A percentile compares a stretch with the other conserved stretches of the same genome.
Evolutionary conservation across 2,797 vertebrate species (phyloP).

Genomic region (Thunnus albacares): DNA sequence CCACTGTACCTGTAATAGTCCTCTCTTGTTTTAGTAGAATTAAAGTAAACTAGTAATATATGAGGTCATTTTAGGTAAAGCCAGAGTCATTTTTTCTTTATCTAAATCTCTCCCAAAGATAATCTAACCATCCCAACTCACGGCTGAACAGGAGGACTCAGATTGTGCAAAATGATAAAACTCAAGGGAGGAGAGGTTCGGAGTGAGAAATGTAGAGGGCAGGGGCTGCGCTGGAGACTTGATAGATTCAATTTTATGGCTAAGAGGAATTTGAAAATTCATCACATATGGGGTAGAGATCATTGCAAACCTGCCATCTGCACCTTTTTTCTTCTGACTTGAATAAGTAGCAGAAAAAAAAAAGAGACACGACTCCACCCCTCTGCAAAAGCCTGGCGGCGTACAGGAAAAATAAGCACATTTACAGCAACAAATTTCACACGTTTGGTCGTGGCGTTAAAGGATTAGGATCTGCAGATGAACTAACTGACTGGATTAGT

Average conservation of each 20-base stretch:
- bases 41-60: constrained; percentile 62
- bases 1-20: constrained; percentile 6
- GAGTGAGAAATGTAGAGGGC: constrained; percentile 71
- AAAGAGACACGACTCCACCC: constrained; percentile 3
- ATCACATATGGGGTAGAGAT: constrained; percentile 79
- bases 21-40: constrained; percentile 57
- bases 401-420: constrained; percentile 59
- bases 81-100: constrained; percentile 66
- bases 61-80: constrained; percentile 61
- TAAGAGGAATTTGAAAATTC: constrained; percentile 83
- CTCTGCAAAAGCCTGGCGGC: constrained; percentile 34
- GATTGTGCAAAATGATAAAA: constrained; percentile 81
- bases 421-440: constrained; percentile 74
- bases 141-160: constrained; percentile 60
- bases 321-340: constrained; percentile 53
- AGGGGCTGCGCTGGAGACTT: constrained; percentile 69
- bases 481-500: constrained; percentile 78
- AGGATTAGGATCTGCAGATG: constrained; percentile 77
- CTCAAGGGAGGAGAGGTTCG: constrained; percentile 63
- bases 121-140: constrained; percentile 64
- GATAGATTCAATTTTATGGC: constrained; percentile 86
- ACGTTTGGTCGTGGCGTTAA: constrained; percentile 64
- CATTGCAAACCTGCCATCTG: constrained; percentile 70
- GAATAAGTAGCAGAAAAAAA: constrained; percentile 33
- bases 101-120: constrained; percentile 64